phyloP scores from a whole-genome alignment of 2,113 vertebrate species.

The Sinosuthora webbiana region DNA sequence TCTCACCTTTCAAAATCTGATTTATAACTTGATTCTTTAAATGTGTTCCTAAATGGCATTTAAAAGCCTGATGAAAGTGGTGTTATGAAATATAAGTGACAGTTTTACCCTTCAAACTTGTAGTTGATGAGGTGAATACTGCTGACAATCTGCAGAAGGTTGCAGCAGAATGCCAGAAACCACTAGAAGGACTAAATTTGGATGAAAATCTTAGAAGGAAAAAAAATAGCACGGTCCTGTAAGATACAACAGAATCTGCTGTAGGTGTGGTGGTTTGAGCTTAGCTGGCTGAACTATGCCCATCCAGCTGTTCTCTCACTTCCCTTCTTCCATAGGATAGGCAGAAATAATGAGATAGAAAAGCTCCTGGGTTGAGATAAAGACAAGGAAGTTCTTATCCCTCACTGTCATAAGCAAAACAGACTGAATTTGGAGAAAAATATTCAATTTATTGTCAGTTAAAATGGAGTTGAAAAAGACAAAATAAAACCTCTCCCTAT shows the following conservation, averaged over 20 bases:
- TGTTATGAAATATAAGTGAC: not conserved
- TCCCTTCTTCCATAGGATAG: rapidly evolving
- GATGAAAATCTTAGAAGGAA: not conserved
- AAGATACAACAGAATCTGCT: not conserved
- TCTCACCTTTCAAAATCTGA: not conserved
- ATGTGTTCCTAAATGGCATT: not conserved
- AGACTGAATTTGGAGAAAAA: not conserved
- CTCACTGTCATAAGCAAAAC: not conserved
- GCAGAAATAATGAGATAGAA: not conserved
- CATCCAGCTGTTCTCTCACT: not conserved
- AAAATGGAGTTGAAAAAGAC: not conserved
- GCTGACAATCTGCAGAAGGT: not conserved
- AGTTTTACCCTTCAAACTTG: not conserved
- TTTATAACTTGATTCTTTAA: not conserved
- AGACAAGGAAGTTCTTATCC: not conserved
- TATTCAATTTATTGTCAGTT: not conserved
- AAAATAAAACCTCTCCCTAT: not conserved
- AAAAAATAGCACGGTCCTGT: not conserved
- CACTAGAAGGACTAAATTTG: not conserved
- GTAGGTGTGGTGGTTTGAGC: not conserved
- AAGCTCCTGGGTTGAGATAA: not conserved
- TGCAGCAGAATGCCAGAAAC: not conserved
- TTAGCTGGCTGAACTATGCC: not conserved
- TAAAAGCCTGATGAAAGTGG: not conserved
- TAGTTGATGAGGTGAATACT: not conserved